Base-by-base conservation (phyloP, 2,888 invertebrate species). In the Drosophila atripex region DNA sequence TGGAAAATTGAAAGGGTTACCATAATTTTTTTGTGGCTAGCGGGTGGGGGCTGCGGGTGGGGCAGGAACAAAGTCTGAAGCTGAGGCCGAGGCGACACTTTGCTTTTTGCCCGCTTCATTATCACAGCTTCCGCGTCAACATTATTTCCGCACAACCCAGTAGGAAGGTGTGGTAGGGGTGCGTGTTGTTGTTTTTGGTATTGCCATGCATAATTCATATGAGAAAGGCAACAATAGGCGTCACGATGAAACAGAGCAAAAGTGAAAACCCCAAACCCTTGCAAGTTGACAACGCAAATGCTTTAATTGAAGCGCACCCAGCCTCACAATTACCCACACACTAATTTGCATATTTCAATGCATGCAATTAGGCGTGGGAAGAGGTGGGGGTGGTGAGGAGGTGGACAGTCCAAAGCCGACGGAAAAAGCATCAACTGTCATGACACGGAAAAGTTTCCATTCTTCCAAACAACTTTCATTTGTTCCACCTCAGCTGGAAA, bases 111-210 rank as follows among this genome's bases (percentile, higher is more conserved):
- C 69, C 49, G 85, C 86, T 89, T 89, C 89, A 89, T 89, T 89
- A 89, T 85, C 77, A 77, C 88, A 85, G 90, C 88, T 89, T 89
- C 86, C 89, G 86, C 82, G 79, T 89, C 89, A 86, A 86, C 87
- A 88, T 85, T 79, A 87, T 89, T 89, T 89, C 89, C 89, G 78
- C 57, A 73, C 64, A 82, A n/a, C 72, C 65, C 51, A 53, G 28
- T 35, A 14, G 39, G 14, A 35, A 12, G 38, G 53, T 16, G 41
- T 41, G 32, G 6, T 32, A 16, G 43, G 30, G 32, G n/a, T 21
- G 46, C 18, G 35, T n/a, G 70, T 56, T 75, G 65, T 66, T 80
- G 63, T 51, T 72, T 25, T 64, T 73, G 52, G 60, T 68, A 54
- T 71, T 80, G 72, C 61, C 82, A 85, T 87, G 89, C 88, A 87